Conservation (phyloP, 2,888 invertebrate species). For the Tridacna crocea region DNA sequence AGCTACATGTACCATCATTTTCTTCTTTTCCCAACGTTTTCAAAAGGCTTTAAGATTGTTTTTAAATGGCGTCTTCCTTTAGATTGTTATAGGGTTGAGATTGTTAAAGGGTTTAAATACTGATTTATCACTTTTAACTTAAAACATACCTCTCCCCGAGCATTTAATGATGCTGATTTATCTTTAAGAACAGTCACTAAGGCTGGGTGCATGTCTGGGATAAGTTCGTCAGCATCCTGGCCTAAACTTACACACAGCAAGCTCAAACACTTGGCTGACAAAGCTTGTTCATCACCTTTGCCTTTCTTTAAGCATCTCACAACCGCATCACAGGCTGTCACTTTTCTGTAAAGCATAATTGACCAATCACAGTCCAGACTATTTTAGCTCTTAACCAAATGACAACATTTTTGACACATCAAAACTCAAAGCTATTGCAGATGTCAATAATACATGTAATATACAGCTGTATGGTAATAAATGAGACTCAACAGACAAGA, state of each 20-base stretch:
- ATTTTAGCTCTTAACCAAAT: not conserved
- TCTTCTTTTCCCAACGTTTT: too few relatives aligned
- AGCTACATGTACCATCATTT: too few relatives aligned
- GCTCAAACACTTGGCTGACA: constrained; percentile 92
- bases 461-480: too few relatives aligned
- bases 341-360: constrained; percentile 76
- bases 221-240: constrained; percentile 89
- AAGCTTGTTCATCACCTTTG: constrained; percentile 91
- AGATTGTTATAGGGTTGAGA: too few relatives aligned
- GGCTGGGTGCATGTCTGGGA: constrained; percentile 89
- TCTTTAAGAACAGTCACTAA: constrained; percentile 90
- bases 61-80: too few relatives aligned
- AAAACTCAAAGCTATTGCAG: too few relatives aligned
- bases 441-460: too few relatives aligned
- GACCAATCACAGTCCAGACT: not conserved
- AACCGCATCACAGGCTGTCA: constrained; percentile 90
- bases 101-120: too few relatives aligned
- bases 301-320: constrained; percentile 93
- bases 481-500: too few relatives aligned
- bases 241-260: constrained; percentile 94
- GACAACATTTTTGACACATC: too few relatives aligned
- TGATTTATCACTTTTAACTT: not conserved
- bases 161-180: constrained; percentile 89
- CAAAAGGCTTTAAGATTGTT: too few relatives aligned
- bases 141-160: constrained; percentile 87